Evolutionary conservation across 2,113 vertebrate genomes (phyloP).

Genomic region (Gallinago jamesoni): DNA sequence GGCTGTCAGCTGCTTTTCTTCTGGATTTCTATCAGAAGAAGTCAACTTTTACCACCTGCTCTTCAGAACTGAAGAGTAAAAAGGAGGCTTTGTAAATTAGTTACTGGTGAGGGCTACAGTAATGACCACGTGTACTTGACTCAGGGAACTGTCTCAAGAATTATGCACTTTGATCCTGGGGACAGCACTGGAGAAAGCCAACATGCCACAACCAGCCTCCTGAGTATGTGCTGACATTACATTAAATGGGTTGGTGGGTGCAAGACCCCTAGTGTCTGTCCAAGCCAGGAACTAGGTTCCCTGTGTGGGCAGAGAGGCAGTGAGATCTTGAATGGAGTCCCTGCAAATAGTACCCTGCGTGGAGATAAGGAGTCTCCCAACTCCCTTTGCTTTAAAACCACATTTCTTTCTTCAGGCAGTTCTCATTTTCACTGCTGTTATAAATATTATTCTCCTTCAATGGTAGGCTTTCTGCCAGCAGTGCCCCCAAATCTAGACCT

Average conservation of each 20-base stretch:
- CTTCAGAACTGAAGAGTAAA: neutral
- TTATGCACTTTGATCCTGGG: neutral
- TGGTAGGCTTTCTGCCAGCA: neutral
- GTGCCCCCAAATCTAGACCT: neutral
- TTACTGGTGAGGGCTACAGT: neutral
- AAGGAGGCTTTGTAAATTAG: accelerated
- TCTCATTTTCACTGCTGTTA: neutral
- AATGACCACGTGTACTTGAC: neutral
- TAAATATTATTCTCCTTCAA: neutral
- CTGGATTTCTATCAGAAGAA: neutral
- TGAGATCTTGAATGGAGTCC: neutral
- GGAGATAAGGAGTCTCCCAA: neutral
- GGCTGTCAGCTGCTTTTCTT: neutral
- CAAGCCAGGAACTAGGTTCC: neutral
- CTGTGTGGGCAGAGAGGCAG: neutral
- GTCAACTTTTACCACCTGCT: neutral
- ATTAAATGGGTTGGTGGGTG: neutral
- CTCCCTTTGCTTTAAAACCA: neutral
- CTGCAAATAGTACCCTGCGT: neutral
- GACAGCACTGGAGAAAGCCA: neutral
- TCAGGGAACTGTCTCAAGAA: neutral
- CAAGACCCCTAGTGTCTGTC: neutral
- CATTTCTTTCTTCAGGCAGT: neutral
- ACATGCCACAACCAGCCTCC: neutral
- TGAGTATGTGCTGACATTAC: neutral